A percentile compares a stretch with the other conserved stretches of the same genome.
Evolutionary conservation across 37 sponge, comb jelly and placozoan genomes (phyloP).

Genomic region (Oopsacas minuta): DNA sequence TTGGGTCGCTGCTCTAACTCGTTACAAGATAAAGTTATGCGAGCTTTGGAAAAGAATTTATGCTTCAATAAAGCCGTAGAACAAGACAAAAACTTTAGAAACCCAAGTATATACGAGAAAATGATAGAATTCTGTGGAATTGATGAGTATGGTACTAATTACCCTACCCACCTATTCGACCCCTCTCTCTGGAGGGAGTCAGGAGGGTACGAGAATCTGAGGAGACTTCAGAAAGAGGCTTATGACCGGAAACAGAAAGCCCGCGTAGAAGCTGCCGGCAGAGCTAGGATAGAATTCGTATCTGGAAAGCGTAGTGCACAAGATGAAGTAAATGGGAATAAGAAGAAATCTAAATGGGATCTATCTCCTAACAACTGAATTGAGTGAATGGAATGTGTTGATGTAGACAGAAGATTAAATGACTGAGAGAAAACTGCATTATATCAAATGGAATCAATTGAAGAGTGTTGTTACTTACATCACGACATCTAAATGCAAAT

Average conservation of each 20-base stretch:
- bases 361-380: not conserved
- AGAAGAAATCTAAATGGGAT: slow-evolving; percentile 7
- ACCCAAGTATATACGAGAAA: slow-evolving; percentile 60
- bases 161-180: slow-evolving; percentile 37
- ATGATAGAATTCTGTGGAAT: slow-evolving; percentile 36
- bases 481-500: not conserved
- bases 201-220: slow-evolving; percentile 36
- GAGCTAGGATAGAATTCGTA: not conserved
- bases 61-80: slow-evolving; percentile 30
- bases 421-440: not conserved
- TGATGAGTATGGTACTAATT: slow-evolving; percentile 64
- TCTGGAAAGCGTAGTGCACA: not conserved
- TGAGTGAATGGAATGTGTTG: not conserved
- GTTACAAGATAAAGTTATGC: slow-evolving; percentile 29
- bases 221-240: not conserved
- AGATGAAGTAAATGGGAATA: not conserved
- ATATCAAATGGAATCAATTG: not conserved
- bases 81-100: slow-evolving; percentile 50
- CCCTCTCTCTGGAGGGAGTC: slow-evolving; percentile 47
- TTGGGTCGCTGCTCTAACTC: not conserved
- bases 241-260: slow-evolving; percentile 14
- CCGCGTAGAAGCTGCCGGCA: not conserved
- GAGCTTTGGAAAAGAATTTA: slow-evolving; percentile 32
- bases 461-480: not conserved
- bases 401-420: not conserved